Percentiles rank a stretch among this genome's conserved stretches.
Evolutionary conservation across 2,113 vertebrate genomes (phyloP).

Genomic region (Hyaena hyaena): DNA sequence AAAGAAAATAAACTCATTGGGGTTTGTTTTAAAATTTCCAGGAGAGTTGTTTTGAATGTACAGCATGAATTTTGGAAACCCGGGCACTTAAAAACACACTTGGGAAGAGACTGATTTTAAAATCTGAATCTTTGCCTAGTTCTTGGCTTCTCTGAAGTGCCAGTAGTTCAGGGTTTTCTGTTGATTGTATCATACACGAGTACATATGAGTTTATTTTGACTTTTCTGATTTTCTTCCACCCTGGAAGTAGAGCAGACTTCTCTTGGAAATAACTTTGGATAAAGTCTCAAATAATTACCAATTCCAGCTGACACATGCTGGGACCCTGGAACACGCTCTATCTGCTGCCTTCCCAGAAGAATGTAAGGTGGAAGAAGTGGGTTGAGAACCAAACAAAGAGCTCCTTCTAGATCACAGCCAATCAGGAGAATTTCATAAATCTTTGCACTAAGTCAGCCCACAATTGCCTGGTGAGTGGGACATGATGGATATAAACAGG

Average conservation of each 20-base stretch:
- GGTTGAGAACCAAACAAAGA: background rate
- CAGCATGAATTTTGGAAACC: background rate
- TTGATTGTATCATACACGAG: background rate
- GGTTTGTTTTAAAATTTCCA: background rate
- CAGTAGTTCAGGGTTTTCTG: constrained; percentile 11
- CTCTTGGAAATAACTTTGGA: background rate
- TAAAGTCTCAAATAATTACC: constrained; percentile 29
- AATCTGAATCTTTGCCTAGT: background rate
- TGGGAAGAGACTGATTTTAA: background rate
- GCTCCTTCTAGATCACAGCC: background rate
- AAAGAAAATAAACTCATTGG: background rate
- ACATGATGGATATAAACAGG: background rate
- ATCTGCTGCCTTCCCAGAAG: background rate
- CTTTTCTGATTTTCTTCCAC: constrained; percentile 26
- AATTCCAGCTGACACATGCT: background rate
- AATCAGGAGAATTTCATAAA: background rate
- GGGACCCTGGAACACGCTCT: background rate
- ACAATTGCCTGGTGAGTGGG: background rate
- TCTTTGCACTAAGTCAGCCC: background rate
- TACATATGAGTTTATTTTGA: constrained; percentile 30
- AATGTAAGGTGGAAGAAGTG: background rate
- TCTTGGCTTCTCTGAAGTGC: background rate
- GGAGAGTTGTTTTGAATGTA: background rate
- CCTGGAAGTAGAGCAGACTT: background rate
- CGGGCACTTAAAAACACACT: background rate